Evolutionary conservation across 2,797 vertebrate species (phyloP).

Genomic region (Oreonectes daqikongensis): DNA sequence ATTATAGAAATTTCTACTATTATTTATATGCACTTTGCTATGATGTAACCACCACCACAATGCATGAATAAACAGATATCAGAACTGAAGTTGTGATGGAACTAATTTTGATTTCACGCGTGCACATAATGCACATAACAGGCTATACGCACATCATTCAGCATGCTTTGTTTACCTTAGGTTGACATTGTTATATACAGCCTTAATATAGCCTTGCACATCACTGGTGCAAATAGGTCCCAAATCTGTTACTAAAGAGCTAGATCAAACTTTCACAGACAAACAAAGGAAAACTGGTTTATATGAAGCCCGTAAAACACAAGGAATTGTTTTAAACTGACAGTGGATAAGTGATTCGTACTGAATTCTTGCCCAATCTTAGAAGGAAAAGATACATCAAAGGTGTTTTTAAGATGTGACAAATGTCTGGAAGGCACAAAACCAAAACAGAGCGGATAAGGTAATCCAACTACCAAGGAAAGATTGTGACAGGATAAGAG

Average conservation of each 20-base stretch:
- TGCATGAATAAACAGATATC: background rate
- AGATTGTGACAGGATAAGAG: slow-evolving; percentile 9
- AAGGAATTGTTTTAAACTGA: background rate
- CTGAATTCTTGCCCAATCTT: background rate
- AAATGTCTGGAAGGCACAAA: slow-evolving; percentile 13
- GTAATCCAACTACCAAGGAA: slow-evolving; percentile 47
- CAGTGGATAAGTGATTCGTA: background rate
- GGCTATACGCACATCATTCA: background rate
- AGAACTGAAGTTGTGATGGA: background rate
- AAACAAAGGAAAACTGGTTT: slow-evolving; percentile 6
- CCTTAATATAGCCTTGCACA: background rate
- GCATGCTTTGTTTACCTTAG: background rate
- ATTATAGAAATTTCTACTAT: no score
- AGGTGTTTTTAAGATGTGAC: slow-evolving; percentile 3
- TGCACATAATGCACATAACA: background rate
- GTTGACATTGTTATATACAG: slow-evolving; percentile 4
- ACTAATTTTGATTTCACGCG: background rate
- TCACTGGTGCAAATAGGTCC: background rate
- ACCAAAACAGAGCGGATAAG: slow-evolving; percentile 26
- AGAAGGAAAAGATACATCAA: slow-evolving; percentile 1
- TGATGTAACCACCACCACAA: background rate
- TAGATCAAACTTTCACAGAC: background rate
- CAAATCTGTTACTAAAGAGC: background rate
- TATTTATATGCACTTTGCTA: background rate
- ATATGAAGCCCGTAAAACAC: background rate